phyloP scores from a whole-genome alignment of 2,113 vertebrate genomes.

The Corvus cornix region DNA sequence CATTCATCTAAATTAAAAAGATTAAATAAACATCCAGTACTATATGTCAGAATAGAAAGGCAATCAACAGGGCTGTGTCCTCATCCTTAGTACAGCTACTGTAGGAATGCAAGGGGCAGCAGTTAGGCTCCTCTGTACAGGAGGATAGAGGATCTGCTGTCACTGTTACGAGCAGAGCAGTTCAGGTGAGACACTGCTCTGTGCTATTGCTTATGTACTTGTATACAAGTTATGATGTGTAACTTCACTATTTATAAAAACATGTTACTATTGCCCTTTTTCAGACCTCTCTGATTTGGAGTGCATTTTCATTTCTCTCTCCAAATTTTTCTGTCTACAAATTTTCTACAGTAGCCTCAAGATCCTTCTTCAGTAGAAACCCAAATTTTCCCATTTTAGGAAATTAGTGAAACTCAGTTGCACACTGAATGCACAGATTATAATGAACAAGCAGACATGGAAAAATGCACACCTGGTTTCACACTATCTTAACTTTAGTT shows the following conservation, averaged over 20 bases:
- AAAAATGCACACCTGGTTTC: neutral
- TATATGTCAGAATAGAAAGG: neutral
- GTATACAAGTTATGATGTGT: neutral
- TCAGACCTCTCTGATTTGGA: slow-evolving; percentile 74
- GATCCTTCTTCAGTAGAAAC: slow-evolving; percentile 67
- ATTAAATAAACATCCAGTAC: neutral
- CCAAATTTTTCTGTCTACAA: slow-evolving; percentile 64
- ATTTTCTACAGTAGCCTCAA: slow-evolving; percentile 71
- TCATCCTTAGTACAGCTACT: neutral
- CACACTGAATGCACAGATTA: neutral
- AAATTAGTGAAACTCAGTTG: neutral
- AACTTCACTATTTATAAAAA: neutral
- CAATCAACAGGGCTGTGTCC: neutral
- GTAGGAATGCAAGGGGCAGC: neutral
- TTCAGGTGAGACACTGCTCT: neutral
- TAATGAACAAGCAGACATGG: neutral
- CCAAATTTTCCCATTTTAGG: slow-evolving; percentile 63
- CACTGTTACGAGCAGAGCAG: neutral
- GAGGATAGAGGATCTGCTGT: neutral
- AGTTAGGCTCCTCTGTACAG: neutral
- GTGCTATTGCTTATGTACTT: neutral
- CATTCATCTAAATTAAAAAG: neutral
- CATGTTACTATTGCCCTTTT: neutral
- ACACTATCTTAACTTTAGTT: neutral
- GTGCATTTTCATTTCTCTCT: slow-evolving; percentile 65